Evolutionary conservation across 2,888 invertebrate genomes (phyloP).

Genomic region (Nomada lathburiana): DNA sequence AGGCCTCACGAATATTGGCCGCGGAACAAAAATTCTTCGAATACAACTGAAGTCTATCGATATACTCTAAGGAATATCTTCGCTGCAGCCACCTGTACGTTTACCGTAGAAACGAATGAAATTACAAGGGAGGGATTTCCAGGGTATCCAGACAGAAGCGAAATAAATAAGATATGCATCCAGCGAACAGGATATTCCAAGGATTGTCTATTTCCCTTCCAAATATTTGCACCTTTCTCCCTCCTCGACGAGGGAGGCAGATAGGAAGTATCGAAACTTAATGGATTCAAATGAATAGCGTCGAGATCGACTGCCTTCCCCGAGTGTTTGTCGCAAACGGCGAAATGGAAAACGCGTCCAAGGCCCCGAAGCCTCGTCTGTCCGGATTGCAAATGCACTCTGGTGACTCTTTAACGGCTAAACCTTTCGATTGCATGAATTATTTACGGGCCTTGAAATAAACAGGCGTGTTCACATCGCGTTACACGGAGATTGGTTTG

Average conservation of each 20-base stretch:
- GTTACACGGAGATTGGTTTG: conserved; percentile 5
- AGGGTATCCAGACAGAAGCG: not conserved
- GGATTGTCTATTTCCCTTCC: conserved; percentile 8
- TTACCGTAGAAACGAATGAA: too few species aligned
- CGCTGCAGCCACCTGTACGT: too few species aligned
- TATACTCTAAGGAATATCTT: too few species aligned
- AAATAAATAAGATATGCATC: not conserved
- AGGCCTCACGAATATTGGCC: too few species aligned
- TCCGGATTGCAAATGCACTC: conserved; percentile 21
- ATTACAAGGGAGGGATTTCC: not conserved
- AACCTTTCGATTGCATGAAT: conserved; percentile 35
- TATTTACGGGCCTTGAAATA: conserved; percentile 25
- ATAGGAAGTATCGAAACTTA: not conserved
- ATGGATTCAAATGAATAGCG: not conserved
- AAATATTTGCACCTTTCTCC: conserved; percentile 30
- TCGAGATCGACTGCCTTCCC: conserved; percentile 1
- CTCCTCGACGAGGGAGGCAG: not conserved
- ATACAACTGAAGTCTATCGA: too few species aligned
- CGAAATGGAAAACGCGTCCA: conserved; percentile 25
- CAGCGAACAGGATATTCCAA: not conserved
- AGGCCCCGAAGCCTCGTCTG: conserved; percentile 13
- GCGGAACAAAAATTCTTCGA: too few species aligned
- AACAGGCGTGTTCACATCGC: not conserved
- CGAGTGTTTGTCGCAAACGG: conserved; percentile 17
- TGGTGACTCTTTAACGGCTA: conserved; percentile 33